Base-by-base conservation (phyloP, 2,888 invertebrate species). In the Endotricha flammealis region DNA sequence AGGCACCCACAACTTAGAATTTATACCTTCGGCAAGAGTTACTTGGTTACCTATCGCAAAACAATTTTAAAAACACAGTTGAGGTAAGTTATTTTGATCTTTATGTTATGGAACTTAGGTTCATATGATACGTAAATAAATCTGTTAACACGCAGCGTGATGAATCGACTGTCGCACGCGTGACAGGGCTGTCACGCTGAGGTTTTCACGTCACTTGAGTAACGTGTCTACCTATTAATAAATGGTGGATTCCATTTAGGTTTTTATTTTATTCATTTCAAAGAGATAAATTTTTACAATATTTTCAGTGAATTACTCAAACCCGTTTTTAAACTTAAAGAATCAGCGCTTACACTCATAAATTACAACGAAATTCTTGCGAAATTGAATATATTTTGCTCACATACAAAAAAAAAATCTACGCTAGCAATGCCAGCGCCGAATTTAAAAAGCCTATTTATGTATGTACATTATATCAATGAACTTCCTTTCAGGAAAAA, bases 91-190 rank as follows among this genome's bases (percentile, higher is more conserved):
- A 68, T 48, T 49, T 32, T 52, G 29, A 17, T 41, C 47, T 34
- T 65, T 55, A 37, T 2, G 0, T 0, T 0, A 2, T 4, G 0
- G 1, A 0, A 0, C 16, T 60, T 63, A 50, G 44, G 38, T 32
- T 41, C 10, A 40, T 1, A 1, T 2, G 0, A 8, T 23, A 1
- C 30, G 52, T 20, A 44, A 16, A 20, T 2, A 8, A 30, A 36
- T 45, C 53, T 64, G 67, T 74, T 69, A 69, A 68, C 77, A 72
- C 68, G 65, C 68, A 46, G 62, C 52, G 69, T 83, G 83, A 85
- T 83, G 67, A 77, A 85, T 83, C 61, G 73, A 56, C 62, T 52
- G 70, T 69, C 68, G 50, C 69, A 75, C 72, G 76, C 75, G 75
- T 81, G 81, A 74, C 77, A 60, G 56, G 57, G 53, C 58, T 72